phyloP scores from a whole-genome alignment of 2,113 vertebrate species.

The Xenus cinereus region DNA sequence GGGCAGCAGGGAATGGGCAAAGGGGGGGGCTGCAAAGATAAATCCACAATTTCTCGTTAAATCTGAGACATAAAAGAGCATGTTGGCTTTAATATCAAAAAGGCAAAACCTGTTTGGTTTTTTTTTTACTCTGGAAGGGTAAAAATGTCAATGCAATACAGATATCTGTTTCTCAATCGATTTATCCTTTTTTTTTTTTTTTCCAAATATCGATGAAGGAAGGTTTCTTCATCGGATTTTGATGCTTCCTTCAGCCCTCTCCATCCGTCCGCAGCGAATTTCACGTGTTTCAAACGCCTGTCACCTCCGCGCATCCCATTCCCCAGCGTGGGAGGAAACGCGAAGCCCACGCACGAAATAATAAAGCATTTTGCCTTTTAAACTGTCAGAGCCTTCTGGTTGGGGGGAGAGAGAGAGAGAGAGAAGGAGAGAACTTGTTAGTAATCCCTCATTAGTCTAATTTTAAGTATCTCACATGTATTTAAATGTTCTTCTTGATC shows the following conservation, averaged over 20 bases:
- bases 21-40: not conserved
- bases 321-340: not conserved
- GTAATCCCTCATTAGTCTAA: slow-evolving; percentile 11
- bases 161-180: not conserved
- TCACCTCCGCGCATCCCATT: not conserved
- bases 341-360: not conserved
- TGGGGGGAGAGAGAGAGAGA: not conserved
- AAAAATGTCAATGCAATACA: not conserved
- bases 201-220: no score
- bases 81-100: not conserved
- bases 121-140: not conserved
- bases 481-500: not conserved
- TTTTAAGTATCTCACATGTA: not conserved
- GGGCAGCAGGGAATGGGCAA: not conserved
- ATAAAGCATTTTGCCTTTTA: not conserved
- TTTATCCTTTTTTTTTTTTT: no score
- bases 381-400: not conserved
- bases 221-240: not conserved
- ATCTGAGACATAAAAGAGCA: fast-evolving
- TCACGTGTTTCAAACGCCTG: not conserved
- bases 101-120: not conserved
- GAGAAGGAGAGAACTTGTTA: not conserved
- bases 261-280: fast-evolving
- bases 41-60: no score
- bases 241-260: not conserved